A percentile compares a stretch with the other conserved stretches of the same genome.
These are phyloP conservation scores for Eudasyphora cyanicolor DNA, from an alignment of 2,888 invertebrate species.

Conservation along the genomic window DNA sequence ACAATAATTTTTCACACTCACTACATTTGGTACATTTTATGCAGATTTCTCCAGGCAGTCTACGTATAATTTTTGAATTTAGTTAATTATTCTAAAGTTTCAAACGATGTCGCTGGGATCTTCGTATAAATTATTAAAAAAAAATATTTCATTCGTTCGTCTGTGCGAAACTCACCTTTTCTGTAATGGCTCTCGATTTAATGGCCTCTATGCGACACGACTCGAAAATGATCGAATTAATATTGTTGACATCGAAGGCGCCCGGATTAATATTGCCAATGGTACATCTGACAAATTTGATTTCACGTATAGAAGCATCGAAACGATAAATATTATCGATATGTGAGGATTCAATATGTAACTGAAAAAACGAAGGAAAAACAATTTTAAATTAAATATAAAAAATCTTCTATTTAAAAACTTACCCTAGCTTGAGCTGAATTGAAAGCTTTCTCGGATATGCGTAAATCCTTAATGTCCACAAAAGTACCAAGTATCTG, in stretches of 20 bases:
- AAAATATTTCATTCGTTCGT: too few species aligned
- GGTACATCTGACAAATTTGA: slow-evolving; percentile 74
- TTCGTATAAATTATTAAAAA: too few species aligned
- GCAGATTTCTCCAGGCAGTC: too few species aligned
- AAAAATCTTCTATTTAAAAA: slow-evolving; percentile 2
- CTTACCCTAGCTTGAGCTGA: slow-evolving; percentile 75
- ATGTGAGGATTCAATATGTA: slow-evolving; percentile 73
- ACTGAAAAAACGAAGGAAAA: slow-evolving; percentile 66
- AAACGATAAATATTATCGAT: slow-evolving; percentile 75
- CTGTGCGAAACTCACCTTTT: slow-evolving; percentile 75
- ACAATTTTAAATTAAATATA: background rate
- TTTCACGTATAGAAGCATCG: slow-evolving; percentile 75
- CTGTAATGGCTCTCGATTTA: slow-evolving; percentile 76
- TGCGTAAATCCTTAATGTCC: slow-evolving; percentile 72
- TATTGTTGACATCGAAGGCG: slow-evolving; percentile 78
- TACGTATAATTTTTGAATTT: too few species aligned
- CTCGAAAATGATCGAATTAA: slow-evolving; percentile 76
- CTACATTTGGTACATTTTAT: too few species aligned
- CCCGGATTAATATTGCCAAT: slow-evolving; percentile 74
- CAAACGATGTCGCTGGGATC: too few species aligned
- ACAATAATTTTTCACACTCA: too few species aligned
- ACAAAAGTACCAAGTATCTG: slow-evolving; percentile 73
- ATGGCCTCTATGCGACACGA: slow-evolving; percentile 75
- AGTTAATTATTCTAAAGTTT: too few species aligned
- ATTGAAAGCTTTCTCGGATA: slow-evolving; percentile 75